Evolutionary conservation across 2,888 invertebrate species (phyloP), one percentile per base, ranked within the genome.

Genomic region (Dioctria linearis): DNA sequence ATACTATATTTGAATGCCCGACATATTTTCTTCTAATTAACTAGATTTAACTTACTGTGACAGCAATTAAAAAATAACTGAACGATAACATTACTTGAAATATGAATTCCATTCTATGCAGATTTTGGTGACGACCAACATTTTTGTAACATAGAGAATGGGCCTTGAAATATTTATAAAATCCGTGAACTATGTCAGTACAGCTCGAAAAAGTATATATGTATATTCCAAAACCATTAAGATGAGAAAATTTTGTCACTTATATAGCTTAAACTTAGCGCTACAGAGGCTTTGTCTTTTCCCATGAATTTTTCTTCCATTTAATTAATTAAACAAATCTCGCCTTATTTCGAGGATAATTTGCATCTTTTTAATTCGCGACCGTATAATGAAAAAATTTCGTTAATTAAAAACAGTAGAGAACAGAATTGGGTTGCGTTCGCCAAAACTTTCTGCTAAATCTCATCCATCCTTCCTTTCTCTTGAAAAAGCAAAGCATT

Each of bases 281-380:
- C 49, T 6, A 5, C 5, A 5, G 9, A 54, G n/a, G 11, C 11
- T 54, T 54, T 46, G 46, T 71, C 37, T 73, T 40, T 5, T 54
- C 40, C 73, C 51, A 25, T 13, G 73, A 59, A 42, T 40, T 73
- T 73, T 40, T 73, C 75, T 43, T 76, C 63, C 63, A 63, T 76
- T 76, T 46, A 76, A 63, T 76, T 76, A 76, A 76, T 76, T 76
- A 76, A 76, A 76, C 76, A 76, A 76, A 76, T 76, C 76, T 76
- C 43, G n/a, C 63, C 63, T 13, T 63, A 63, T 63, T 76, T 76
- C 46, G 25, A 57, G 59, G 76, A 76, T 76, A 76, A 76, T 76
- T 76, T 76, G 76, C 76, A 76, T 76, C 63, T 76, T 76, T 76
- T 76, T 63, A 76, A 76, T 63, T 76, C 49, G 63, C 25, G 49